Conservation (phyloP, 30 jellyfish, hydroid and myxozoan genomes). For the Turritopsis dohrnii region DNA sequence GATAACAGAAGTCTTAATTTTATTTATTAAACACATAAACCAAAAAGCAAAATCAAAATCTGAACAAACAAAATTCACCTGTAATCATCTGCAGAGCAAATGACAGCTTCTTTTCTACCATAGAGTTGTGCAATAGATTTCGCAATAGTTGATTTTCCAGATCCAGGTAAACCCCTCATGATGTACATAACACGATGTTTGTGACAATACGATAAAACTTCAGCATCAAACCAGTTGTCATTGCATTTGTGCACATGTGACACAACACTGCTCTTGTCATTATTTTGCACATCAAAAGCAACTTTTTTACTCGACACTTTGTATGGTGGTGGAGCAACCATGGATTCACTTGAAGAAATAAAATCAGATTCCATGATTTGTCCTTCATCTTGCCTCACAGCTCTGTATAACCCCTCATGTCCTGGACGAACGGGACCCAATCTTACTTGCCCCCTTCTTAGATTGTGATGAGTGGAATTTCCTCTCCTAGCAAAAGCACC, state of each 20-base stretch:
- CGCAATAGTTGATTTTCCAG: slow-evolving; percentile 50
- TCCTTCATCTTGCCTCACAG: background rate
- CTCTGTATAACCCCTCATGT: background rate
- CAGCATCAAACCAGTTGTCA: slow-evolving; percentile 10
- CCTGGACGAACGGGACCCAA: background rate
- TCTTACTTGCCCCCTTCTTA: background rate
- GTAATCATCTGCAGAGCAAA: slow-evolving; percentile 55
- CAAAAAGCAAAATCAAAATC: background rate
- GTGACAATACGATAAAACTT: slow-evolving; percentile 26
- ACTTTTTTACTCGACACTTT: background rate
- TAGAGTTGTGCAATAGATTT: background rate
- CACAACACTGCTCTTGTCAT: background rate
- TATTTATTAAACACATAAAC: background rate
- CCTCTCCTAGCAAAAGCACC: background rate
- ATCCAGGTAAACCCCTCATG: slow-evolving; percentile 61
- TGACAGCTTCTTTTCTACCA: slow-evolving; percentile 18
- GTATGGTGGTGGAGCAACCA: background rate
- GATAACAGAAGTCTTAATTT: background rate
- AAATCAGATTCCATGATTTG: background rate
- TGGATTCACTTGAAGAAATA: background rate
- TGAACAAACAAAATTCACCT: slow-evolving; percentile 22
- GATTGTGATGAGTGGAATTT: background rate
- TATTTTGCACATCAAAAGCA: background rate
- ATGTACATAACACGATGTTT: slow-evolving; percentile 38
- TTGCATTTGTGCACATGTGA: background rate